Evolutionary conservation across 2,888 invertebrate genomes (phyloP).

Genomic region (Punctoribates punctum): DNA sequence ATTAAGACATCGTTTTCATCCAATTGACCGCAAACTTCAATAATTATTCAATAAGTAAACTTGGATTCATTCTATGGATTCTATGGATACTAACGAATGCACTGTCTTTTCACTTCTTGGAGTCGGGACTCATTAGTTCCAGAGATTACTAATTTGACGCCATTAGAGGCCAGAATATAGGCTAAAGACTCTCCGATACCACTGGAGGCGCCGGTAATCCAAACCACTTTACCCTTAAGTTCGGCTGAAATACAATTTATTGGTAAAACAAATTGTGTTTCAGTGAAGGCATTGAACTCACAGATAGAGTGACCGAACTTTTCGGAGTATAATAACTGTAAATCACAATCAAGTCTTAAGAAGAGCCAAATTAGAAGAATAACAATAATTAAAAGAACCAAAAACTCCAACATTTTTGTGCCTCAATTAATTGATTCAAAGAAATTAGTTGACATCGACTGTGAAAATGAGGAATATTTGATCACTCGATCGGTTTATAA

Average conservation of each 20-base stretch:
- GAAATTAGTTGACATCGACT: too few relatives aligned
- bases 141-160: conserved; percentile 65
- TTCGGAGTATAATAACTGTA: conserved; percentile 45
- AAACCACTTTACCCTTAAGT: conserved; percentile 67
- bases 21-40: conserved; percentile 43
- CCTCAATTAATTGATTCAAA: too few relatives aligned
- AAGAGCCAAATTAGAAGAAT: conserved; percentile 4
- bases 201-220: conserved; percentile 79
- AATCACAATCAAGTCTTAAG: conserved; percentile 44
- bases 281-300: too few relatives aligned
- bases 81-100: too few relatives aligned
- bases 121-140: conserved; percentile 65
- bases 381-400: too few relatives aligned
- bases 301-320: conserved; percentile 41
- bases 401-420: too few relatives aligned
- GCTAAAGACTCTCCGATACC: conserved; percentile 72
- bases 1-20: conserved; percentile 45
- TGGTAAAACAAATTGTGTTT: too few relatives aligned
- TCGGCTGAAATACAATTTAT: too few relatives aligned
- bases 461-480: too few relatives aligned
- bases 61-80: too few relatives aligned
- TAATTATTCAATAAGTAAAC: too few relatives aligned
- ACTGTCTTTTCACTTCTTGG: conserved; percentile 64
- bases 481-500: too few relatives aligned
- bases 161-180: conserved; percentile 63